Evolutionary conservation across 2,888 invertebrate genomes (phyloP).

Genomic region (Alloplasta piceator): DNA sequence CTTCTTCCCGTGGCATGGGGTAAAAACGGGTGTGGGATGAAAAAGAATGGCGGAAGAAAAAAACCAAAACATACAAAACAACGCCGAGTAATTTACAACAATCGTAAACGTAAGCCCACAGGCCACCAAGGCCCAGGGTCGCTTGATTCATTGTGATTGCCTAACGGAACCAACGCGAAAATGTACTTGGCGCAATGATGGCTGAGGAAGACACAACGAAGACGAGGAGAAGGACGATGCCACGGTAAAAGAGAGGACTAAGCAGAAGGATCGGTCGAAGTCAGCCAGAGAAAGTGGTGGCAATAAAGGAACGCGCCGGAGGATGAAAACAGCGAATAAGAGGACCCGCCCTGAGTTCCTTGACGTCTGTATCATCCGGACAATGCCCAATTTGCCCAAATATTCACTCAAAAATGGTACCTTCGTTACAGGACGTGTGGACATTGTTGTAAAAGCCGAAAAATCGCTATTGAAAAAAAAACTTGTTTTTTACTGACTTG

Average conservation of each 20-base stretch:
- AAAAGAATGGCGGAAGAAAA: too few species aligned
- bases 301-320: neutral
- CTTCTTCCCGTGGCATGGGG: conserved; percentile 8
- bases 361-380: conserved; percentile 45
- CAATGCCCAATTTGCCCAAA: conserved; percentile 44
- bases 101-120: conserved; percentile 73
- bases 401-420: neutral
- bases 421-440: too few species aligned
- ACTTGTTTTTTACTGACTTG: too few species aligned
- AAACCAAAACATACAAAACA: too few species aligned
- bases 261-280: too few species aligned
- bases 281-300: too few species aligned
- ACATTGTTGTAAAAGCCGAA: too few species aligned
- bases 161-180: conserved; percentile 75
- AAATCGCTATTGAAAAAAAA: too few species aligned
- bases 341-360: conserved; percentile 25
- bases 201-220: conserved; percentile 9
- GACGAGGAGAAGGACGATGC: conserved; percentile 35
- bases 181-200: conserved; percentile 62
- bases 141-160: conserved; percentile 77
- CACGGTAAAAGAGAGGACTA: conserved; percentile 21
- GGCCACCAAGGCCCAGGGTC: conserved; percentile 49
- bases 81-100: conserved; percentile 75
- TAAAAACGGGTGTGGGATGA: conserved; percentile 21
- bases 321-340: conserved; percentile 9